Base-by-base conservation (phyloP, 1,140 invertebrate genomes). In the Aphidius gifuensis region DNA sequence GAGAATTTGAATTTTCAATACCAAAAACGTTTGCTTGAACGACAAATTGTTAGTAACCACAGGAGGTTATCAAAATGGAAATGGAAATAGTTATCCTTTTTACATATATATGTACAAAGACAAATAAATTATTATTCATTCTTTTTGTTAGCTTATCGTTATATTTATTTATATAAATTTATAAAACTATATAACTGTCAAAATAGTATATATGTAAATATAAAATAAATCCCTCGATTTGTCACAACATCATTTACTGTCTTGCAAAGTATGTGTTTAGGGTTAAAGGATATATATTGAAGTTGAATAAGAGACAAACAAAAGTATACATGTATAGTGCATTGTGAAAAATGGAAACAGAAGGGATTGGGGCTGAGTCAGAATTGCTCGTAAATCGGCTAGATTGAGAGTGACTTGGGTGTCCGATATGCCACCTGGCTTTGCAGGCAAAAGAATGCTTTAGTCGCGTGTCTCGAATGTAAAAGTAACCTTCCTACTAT, bases 341-440 rank as follows among this genome's bases (percentile, higher is more conserved):
- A 55, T 55, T 40, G 53, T 55, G 43, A 55, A 55, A 55, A 40
- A 38, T n/a, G 7, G 6, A 40, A 55, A 40, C 53, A 53, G 11
- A 50, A 32, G 50, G 50, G 23, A 32, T 32, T 32, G 23, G 23
- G 4, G 32, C 50, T 32, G 39, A 43, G 56, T 46, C 58, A 65
- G 53, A 58, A 60, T 57, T 39, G 44, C 60, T 61, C 58, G 58
- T 69, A 64, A 66, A 72, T 72, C 65, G 65, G 64, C 68, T 65
- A 72, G 70, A 72, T 69, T 66, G 66, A 69, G 66, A 69, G 66
- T 64, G 66, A 72, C 68, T 66, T 62, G 58, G 65, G 62, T 67
- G 66, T 68, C 65, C 64, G 62, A 69, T 68, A 65, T 62, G 66
- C 69, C 68, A 64, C 58, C 60, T 53, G 63, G 55, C 56, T 69